Conservation (phyloP, 2,797 vertebrate species). For the Pipistrellus nathusii region DNA sequence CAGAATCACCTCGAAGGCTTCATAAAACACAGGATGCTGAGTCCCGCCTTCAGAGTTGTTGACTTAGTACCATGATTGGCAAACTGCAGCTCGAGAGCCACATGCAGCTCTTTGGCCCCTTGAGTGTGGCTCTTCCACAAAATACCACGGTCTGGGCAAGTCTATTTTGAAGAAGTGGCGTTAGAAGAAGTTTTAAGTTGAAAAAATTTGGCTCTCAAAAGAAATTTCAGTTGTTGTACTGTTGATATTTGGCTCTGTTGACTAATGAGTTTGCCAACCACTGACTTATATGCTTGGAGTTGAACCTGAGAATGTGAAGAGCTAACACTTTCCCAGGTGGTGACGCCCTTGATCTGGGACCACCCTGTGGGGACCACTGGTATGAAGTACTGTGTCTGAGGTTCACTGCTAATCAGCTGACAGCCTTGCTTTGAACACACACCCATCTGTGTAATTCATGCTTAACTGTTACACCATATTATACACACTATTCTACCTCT, state of each 20-base stretch:
- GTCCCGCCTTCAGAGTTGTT: background rate
- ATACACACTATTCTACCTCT: background rate
- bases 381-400: background rate
- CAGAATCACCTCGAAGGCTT: background rate
- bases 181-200: too few species aligned
- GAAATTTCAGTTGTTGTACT: too few species aligned
- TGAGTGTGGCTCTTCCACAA: too few species aligned
- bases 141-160: too few species aligned
- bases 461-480: fast-evolving
- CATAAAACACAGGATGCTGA: background rate
- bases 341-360: background rate
- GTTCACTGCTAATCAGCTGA: background rate
- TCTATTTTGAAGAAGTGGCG: too few species aligned
- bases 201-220: too few species aligned
- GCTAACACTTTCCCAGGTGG: background rate
- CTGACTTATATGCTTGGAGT: background rate
- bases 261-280: too few species aligned
- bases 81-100: too few species aligned
- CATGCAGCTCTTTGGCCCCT: too few species aligned
- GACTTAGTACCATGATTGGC: background rate
- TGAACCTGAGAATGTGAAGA: background rate
- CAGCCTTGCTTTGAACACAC: background rate
- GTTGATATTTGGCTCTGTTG: too few species aligned
- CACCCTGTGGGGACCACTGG: background rate
- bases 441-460: background rate